A percentile compares a stretch with the other conserved stretches of the same genome.
Conservation (phyloP, 2,888 invertebrate genomes). For the Pseudococcus viburni region DNA sequence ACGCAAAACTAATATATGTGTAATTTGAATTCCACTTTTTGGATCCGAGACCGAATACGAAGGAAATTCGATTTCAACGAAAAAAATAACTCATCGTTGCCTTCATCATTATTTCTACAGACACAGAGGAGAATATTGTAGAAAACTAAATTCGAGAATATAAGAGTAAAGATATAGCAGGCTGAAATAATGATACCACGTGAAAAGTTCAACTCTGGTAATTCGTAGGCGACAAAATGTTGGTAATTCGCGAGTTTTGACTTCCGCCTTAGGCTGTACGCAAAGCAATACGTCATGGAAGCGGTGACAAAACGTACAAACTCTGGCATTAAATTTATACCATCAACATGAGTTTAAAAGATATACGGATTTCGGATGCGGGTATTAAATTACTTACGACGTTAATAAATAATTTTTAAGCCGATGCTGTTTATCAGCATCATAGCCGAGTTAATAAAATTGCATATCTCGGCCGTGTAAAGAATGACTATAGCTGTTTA, state of each 20-base stretch:
- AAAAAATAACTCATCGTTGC: background rate
- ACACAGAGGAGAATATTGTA: background rate
- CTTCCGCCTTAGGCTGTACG: background rate
- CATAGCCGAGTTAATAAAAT: constrained; percentile 21
- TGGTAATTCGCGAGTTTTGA: background rate
- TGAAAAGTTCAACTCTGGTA: background rate
- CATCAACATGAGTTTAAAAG: constrained; percentile 23
- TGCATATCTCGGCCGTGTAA: background rate
- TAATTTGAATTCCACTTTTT: background rate
- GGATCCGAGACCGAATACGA: background rate
- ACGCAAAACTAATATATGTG: background rate
- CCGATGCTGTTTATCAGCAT: constrained; percentile 18
- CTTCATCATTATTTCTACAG: background rate
- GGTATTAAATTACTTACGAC: constrained; percentile 37
- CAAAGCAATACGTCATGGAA: background rate
- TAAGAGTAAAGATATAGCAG: background rate
- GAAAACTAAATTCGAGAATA: background rate
- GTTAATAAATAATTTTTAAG: constrained; percentile 37
- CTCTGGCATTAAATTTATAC: constrained; percentile 21
- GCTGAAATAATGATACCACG: background rate
- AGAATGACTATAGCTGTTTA: background rate
- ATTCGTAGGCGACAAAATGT: constrained; percentile 12
- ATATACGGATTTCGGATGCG: constrained; percentile 9
- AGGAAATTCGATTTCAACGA: background rate
- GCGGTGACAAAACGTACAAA: background rate